Evolutionary conservation across 2,888 invertebrate genomes (phyloP).

Genomic region (Acronicta psi): DNA sequence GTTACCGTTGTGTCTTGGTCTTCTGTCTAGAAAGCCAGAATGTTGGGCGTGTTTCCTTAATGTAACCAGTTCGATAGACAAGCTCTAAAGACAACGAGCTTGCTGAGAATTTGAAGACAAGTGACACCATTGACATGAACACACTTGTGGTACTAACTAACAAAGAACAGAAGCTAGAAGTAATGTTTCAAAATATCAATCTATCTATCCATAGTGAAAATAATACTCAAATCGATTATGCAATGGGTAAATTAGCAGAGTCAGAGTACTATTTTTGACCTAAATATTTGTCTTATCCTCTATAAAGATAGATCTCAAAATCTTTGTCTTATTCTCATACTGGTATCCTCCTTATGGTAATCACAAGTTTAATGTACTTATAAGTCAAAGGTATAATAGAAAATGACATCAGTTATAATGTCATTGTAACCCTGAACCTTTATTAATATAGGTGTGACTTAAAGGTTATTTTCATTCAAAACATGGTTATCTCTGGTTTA

Average conservation of each 20-base stretch:
- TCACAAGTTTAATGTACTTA: background rate
- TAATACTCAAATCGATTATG: too few relatives aligned
- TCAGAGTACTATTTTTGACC: too few relatives aligned
- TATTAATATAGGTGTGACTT: slow-evolving; percentile 5
- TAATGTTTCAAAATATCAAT: too few relatives aligned
- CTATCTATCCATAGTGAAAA: too few relatives aligned
- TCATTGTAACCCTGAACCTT: slow-evolving; percentile 37
- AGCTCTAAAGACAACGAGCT: background rate
- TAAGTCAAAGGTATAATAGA: slow-evolving; percentile 4
- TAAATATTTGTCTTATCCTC: background rate
- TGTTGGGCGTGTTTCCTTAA: slow-evolving; percentile 13
- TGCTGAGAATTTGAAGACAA: too few relatives aligned
- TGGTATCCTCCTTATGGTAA: slow-evolving; percentile 21
- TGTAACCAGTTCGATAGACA: slow-evolving; percentile 25
- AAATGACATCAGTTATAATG: slow-evolving; percentile 48
- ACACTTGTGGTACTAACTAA: too few relatives aligned
- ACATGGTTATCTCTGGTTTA: slow-evolving; percentile 29
- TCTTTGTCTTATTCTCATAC: slow-evolving; percentile 6
- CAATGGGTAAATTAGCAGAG: too few relatives aligned
- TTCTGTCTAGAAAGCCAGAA: slow-evolving; percentile 27
- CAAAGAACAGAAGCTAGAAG: too few relatives aligned
- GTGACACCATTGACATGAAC: background rate
- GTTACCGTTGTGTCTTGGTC: slow-evolving; percentile 46
- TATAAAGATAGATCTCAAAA: background rate
- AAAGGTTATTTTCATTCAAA: slow-evolving; percentile 43